Conservation (phyloP, 2,113 vertebrate genomes). For the Caranx melampygus region DNA sequence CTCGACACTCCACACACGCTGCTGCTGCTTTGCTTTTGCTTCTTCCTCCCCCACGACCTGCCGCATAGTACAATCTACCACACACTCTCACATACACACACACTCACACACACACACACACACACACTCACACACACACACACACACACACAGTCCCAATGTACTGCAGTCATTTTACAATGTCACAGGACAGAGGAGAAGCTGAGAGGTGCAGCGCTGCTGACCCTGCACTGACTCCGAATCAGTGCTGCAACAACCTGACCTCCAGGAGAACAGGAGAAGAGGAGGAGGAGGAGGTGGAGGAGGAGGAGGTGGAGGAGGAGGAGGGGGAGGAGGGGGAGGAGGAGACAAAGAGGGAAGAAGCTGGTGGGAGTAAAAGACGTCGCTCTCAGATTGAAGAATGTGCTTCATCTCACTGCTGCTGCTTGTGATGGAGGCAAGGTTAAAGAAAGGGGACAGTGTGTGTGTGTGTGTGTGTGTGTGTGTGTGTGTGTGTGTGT, state of each 20-base stretch:
- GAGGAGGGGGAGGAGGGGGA: neutral
- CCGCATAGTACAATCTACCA: constrained; percentile 72
- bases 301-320: neutral
- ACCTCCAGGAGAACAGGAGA: constrained; percentile 56
- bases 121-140: constrained; percentile 62
- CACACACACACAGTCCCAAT: constrained; percentile 56
- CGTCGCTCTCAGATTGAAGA: constrained; percentile 5
- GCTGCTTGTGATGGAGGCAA: constrained; percentile 2
- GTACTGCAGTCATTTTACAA: constrained; percentile 85
- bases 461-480: too few relatives aligned
- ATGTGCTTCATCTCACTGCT: constrained; percentile 6
- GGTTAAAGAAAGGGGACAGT: neutral
- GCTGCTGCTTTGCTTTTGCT: constrained; percentile 49
- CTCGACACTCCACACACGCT: constrained; percentile 55
- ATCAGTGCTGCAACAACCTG: constrained; percentile 47
- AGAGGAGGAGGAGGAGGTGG: neutral
- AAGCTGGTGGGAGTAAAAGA: constrained; percentile 32
- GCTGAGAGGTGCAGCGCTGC: neutral
- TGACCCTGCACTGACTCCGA: constrained; percentile 51
- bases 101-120: constrained; percentile 55
- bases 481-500: too few relatives aligned
- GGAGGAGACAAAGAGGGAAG: constrained; percentile 50
- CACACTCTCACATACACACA: constrained; percentile 63
- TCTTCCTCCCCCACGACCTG: constrained; percentile 80
- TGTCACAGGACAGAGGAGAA: constrained; percentile 72